Conservation (phyloP, 2,113 vertebrate genomes). For the Crotophaga sulcirostris region DNA sequence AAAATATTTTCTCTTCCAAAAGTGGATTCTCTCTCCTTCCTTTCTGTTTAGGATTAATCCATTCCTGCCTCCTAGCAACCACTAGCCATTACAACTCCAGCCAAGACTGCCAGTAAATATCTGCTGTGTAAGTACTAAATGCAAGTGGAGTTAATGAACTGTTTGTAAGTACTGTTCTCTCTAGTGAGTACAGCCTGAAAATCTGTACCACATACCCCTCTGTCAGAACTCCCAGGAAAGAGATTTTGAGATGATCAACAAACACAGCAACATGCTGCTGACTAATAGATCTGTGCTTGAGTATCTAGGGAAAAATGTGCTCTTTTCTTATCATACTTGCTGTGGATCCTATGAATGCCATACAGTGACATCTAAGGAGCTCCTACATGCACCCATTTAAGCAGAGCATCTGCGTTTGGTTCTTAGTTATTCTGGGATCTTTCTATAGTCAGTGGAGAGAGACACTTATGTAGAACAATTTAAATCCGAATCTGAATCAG, state of each 20-base stretch:
- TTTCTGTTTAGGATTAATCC: slow-evolving; percentile 21
- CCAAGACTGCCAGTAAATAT: slow-evolving; percentile 41
- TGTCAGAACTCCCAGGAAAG: slow-evolving; percentile 13
- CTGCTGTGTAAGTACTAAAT: neutral
- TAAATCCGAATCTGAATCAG: neutral
- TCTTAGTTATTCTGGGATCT: neutral
- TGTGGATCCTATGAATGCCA: neutral
- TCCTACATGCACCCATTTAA: neutral
- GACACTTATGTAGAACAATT: neutral
- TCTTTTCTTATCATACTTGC: neutral
- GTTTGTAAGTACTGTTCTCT: neutral
- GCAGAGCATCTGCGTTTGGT: neutral
- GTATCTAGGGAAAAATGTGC: neutral
- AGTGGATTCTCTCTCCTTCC: neutral
- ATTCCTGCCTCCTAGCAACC: slow-evolving; percentile 23
- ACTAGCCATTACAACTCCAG: neutral
- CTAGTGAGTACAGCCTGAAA: neutral
- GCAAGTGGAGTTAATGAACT: slow-evolving; percentile 46
- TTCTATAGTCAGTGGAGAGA: neutral
- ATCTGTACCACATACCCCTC: neutral
- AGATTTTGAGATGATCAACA: slow-evolving; percentile 24
- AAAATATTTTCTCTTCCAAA: neutral
- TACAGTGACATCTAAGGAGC: neutral
- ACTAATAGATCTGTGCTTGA: neutral
- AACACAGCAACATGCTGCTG: neutral